These are phyloP conservation scores for Plectropomus leopardus DNA, from an alignment of 2,113 vertebrate genomes.

Conservation along the genomic window DNA sequence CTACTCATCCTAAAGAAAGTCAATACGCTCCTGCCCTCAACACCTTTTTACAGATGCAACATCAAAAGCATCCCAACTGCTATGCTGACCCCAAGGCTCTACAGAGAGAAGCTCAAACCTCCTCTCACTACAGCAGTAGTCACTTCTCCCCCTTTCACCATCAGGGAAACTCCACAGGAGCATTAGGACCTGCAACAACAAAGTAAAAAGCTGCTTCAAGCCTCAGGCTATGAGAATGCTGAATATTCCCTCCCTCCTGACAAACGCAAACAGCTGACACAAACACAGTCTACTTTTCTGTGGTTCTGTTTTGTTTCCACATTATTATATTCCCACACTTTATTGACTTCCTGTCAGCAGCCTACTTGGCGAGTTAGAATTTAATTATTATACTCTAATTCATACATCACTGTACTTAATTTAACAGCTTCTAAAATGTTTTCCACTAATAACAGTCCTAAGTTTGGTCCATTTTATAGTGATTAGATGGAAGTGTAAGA, in stretches of 20 bases:
- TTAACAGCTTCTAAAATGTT: not conserved
- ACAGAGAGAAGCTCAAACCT: conserved; percentile 1
- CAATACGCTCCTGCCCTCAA: not conserved
- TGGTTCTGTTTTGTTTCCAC: not conserved
- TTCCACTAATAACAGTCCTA: not conserved
- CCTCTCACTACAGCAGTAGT: conserved; percentile 10
- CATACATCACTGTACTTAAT: not conserved
- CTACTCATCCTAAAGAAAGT: not conserved
- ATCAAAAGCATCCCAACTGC: not conserved
- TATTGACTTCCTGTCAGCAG: not conserved
- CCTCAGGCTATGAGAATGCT: conserved; percentile 1
- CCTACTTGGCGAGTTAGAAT: not conserved
- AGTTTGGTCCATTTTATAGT: not conserved
- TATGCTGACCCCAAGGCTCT: not conserved
- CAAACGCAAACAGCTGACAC: conserved; percentile 37
- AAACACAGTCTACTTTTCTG: conserved; percentile 3
- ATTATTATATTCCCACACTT: not conserved
- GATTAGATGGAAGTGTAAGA: not conserved
- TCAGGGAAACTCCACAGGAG: conserved; percentile 17
- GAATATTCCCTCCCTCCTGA: not conserved
- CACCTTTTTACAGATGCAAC: not conserved
- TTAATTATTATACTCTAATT: not conserved
- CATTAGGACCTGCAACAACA: not conserved
- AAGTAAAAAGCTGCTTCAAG: not conserved
- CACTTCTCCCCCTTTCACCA: not conserved